A percentile compares a stretch with the other conserved stretches of the same genome.
Evolutionary conservation across 2,888 invertebrate species (phyloP).

Genomic region (Heliconius ismenius): DNA sequence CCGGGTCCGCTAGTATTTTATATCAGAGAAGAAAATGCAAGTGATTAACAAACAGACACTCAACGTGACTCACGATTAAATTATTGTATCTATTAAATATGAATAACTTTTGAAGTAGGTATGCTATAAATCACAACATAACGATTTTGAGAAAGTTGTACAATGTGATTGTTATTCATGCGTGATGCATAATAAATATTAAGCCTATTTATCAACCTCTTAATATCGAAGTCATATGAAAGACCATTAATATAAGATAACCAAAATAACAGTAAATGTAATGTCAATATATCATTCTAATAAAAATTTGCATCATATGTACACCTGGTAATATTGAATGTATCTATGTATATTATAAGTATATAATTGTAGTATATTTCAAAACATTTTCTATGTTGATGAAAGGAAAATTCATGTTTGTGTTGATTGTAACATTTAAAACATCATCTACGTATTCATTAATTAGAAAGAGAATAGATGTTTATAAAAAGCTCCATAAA

Average conservation of each 20-base stretch:
- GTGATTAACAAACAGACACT: conserved; percentile 9
- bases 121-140: conserved; percentile 47
- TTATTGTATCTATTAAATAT: conserved; percentile 59
- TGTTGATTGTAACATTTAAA: conserved; percentile 25
- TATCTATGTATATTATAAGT: not conserved
- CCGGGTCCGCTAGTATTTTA: not conserved
- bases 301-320: conserved; percentile 10
- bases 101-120: conserved; percentile 48
- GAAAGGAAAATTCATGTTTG: not conserved
- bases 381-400: not conserved
- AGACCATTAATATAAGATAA: conserved; percentile 2
- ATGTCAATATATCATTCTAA: conserved; percentile 10
- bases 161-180: conserved; percentile 23
- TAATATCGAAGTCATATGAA: conserved; percentile 10
- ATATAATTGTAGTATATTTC: not conserved
- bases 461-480: conserved; percentile 36
- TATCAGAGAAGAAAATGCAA: not conserved
- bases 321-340: not conserved
- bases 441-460: conserved; percentile 36
- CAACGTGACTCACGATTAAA: conserved; percentile 53
- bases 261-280: conserved; percentile 3
- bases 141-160: conserved; percentile 41
- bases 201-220: conserved; percentile 14
- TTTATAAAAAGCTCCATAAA: conserved; percentile 51
- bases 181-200: conserved; percentile 25